A percentile compares a stretch with the other conserved stretches of the same genome.
Conservation (phyloP, 2,797 vertebrate species). For the Agapornis canus region DNA sequence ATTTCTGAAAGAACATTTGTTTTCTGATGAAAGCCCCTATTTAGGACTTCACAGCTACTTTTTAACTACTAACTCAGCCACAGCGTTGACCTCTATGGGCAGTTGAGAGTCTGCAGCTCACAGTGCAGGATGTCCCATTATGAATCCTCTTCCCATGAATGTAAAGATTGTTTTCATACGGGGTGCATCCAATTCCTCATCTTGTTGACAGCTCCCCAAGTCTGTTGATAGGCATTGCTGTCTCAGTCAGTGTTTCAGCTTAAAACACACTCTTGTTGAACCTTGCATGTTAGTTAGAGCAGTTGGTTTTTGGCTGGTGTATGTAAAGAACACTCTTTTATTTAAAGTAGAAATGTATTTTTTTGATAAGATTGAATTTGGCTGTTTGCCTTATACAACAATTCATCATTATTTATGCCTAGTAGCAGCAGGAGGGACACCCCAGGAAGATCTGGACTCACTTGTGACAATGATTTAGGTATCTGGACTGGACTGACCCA, state of each 20-base stretch:
- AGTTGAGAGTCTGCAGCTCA: not conserved
- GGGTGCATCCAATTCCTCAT: not conserved
- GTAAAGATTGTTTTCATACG: constrained; percentile 10
- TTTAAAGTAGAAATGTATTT: not conserved
- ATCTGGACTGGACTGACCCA: not conserved
- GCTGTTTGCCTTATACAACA: not conserved
- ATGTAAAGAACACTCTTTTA: not conserved
- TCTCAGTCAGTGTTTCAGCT: not conserved
- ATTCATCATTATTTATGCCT: not conserved
- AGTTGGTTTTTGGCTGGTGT: not conserved
- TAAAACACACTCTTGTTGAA: not conserved
- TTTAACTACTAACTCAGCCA: not conserved
- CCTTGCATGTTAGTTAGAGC: not conserved
- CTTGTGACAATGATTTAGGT: not conserved
- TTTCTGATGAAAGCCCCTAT: constrained; percentile 36
- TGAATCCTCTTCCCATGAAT: constrained; percentile 25
- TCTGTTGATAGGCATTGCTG: not conserved
- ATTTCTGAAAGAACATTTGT: constrained; percentile 43
- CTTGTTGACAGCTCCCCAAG: not conserved
- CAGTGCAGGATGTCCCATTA: not conserved
- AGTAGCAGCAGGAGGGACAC: not conserved
- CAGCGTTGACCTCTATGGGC: not conserved
- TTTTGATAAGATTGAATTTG: not conserved
- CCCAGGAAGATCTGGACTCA: not conserved
- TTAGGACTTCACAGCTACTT: not conserved